Evolutionary conservation across 53 echinoderm and acorn worm species (phyloP).

Genomic region (Zoroaster sp.): DNA sequence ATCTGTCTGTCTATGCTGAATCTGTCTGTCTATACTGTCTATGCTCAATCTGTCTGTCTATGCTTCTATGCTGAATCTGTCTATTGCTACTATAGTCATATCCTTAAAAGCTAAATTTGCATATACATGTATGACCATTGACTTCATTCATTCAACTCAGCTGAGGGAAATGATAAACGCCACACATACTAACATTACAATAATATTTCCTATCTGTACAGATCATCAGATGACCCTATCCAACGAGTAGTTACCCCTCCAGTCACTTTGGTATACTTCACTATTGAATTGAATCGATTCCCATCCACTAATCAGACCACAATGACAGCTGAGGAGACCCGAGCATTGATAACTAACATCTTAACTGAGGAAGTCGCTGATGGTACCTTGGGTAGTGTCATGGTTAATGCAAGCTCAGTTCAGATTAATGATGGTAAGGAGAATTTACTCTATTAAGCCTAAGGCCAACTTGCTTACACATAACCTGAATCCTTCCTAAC

Average conservation of each 20-base stretch:
- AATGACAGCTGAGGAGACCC: background rate
- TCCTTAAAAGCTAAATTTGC: background rate
- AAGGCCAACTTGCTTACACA: no score
- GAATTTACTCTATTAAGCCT: background rate
- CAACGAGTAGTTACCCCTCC: background rate
- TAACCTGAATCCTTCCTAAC: no score
- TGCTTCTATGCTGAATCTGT: background rate
- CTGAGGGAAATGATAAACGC: no score
- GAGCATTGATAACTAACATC: background rate
- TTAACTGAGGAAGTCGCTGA: background rate
- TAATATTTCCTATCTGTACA: background rate
- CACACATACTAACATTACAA: no score
- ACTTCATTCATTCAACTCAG: no score
- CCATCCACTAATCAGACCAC: background rate
- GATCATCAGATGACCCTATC: background rate
- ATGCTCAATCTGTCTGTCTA: no score
- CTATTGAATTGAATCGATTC: background rate
- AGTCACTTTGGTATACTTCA: background rate
- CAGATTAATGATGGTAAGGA: slow-evolving; percentile 2
- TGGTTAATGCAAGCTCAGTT: background rate
- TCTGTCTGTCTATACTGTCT: no score
- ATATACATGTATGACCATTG: no score
- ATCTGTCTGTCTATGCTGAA: no score
- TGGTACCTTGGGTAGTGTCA: background rate
- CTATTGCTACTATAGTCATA: background rate